These are phyloP conservation scores for Chunga burmeisteri DNA, from an alignment of 2,113 vertebrate species.

Conservation along the genomic window DNA sequence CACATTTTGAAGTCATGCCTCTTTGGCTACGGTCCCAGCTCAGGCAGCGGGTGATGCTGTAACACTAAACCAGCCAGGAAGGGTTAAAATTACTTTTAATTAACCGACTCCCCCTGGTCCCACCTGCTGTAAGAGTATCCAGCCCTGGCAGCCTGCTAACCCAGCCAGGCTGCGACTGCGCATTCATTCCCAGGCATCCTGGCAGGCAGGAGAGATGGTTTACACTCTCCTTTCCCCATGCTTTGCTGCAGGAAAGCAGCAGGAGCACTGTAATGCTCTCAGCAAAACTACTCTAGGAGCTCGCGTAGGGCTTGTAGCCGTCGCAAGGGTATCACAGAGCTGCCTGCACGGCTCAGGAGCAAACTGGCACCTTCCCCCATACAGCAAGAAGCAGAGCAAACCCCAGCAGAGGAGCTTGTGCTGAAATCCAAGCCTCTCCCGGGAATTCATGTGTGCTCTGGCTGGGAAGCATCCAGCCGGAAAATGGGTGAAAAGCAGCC, in stretches of 20 bases:
- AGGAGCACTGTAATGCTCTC: not conserved
- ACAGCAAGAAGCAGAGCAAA: not conserved
- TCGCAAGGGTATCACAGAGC: rapidly evolving
- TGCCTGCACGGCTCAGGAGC: rapidly evolving
- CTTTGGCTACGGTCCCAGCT: not conserved
- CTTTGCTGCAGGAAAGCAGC: not conserved
- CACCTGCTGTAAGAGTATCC: not conserved
- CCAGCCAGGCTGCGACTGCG: rapidly evolving
- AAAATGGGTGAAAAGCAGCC: not conserved
- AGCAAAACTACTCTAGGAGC: not conserved
- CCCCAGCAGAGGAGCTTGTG: rapidly evolving
- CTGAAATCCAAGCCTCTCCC: not conserved
- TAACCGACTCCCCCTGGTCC: not conserved
- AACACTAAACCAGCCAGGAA: not conserved
- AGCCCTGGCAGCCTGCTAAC: not conserved
- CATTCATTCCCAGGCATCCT: not conserved
- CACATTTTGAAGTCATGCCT: not conserved
- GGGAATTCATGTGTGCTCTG: not conserved
- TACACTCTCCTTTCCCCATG: rapidly evolving
- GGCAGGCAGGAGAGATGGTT: not conserved
- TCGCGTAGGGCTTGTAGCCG: not conserved
- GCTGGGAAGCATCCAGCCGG: not conserved
- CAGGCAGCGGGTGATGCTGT: not conserved
- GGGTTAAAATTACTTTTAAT: conserved; percentile 9
- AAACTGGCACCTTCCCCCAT: not conserved